A percentile compares a stretch with the other conserved stretches of the same genome.
Evolutionary conservation across 1,140 invertebrate species (phyloP).

Genomic region (Nebria ingens): DNA sequence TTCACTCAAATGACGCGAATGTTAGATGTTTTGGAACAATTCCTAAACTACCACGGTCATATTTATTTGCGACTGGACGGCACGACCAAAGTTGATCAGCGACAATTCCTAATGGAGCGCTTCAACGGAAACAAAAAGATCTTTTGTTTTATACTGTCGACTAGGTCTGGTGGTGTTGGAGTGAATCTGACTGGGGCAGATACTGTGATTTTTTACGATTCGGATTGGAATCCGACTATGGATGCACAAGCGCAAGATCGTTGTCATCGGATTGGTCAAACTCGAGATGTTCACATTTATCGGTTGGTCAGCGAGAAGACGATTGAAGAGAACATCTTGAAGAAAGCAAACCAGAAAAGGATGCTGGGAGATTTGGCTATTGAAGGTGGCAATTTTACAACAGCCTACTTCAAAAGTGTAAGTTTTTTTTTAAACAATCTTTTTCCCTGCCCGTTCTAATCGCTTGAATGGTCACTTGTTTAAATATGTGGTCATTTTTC

Average conservation of each 20-base stretch:
- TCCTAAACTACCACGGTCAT: conserved; percentile 94
- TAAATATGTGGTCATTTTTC: too few species aligned
- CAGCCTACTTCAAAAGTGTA: conserved; percentile 92
- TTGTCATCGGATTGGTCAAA: conserved; percentile 98
- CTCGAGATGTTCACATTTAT: conserved; percentile 98
- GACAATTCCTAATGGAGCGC: conserved; percentile 94
- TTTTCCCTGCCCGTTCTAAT: too few species aligned
- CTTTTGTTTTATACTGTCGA: conserved; percentile 97
- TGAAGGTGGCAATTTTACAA: conserved; percentile 98
- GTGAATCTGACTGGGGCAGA: conserved; percentile 99
- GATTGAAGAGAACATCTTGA: conserved; percentile 98
- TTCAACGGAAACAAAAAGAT: conserved; percentile 94
- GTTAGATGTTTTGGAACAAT: conserved; percentile 95
- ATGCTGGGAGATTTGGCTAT: conserved; percentile 94
- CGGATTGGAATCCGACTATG: conserved; percentile 99
- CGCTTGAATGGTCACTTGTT: too few species aligned
- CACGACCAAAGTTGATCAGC: conserved; percentile 89
- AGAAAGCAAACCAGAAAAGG: conserved; percentile 97
- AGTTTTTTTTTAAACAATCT: conserved; percentile 32
- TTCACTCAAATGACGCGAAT: conserved; percentile 99
- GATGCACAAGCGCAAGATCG: conserved; percentile 98
- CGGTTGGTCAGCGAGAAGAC: conserved; percentile 92
- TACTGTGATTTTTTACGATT: conserved; percentile 99
- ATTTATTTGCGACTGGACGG: conserved; percentile 95
- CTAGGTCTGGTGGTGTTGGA: conserved; percentile 94